Evolutionary conservation across 2,113 vertebrate genomes (phyloP).

Genomic region (Prunella fulvescens): DNA sequence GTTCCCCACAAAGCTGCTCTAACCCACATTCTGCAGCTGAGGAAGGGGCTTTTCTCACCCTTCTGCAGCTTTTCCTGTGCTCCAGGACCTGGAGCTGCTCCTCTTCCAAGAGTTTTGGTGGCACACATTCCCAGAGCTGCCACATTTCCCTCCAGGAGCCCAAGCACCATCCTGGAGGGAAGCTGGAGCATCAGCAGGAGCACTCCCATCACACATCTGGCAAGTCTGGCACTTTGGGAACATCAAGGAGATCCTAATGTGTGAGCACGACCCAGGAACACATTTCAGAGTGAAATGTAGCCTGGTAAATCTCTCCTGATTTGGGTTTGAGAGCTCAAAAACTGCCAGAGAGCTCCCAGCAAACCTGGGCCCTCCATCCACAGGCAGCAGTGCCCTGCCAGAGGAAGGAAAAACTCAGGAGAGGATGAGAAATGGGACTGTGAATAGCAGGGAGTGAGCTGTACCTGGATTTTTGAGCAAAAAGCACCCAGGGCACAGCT

Average conservation of each 20-base stretch:
- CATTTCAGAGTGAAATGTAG: neutral
- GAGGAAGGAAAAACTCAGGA: fast-evolving
- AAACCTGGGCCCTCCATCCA: neutral
- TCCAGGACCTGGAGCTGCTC: neutral
- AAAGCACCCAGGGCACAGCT: neutral
- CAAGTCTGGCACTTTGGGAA: neutral
- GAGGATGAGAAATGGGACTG: neutral
- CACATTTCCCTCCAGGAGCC: neutral
- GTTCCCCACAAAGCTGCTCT: neutral
- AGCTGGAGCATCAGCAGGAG: neutral
- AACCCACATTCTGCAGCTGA: neutral
- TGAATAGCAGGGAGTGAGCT: neutral
- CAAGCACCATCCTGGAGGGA: neutral
- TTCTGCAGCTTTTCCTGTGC: neutral
- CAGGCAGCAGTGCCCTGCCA: neutral
- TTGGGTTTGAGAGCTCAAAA: neutral
- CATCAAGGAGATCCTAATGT: neutral
- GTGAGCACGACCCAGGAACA: neutral
- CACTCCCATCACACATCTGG: neutral
- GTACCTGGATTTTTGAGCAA: neutral
- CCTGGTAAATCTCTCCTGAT: neutral
- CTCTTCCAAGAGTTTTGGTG: neutral
- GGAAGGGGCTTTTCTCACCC: neutral
- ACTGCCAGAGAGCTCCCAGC: neutral
- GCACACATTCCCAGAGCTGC: fast-evolving